Evolutionary conservation across 2,888 invertebrate species (phyloP).

Genomic region (Drosophila meridionalis): DNA sequence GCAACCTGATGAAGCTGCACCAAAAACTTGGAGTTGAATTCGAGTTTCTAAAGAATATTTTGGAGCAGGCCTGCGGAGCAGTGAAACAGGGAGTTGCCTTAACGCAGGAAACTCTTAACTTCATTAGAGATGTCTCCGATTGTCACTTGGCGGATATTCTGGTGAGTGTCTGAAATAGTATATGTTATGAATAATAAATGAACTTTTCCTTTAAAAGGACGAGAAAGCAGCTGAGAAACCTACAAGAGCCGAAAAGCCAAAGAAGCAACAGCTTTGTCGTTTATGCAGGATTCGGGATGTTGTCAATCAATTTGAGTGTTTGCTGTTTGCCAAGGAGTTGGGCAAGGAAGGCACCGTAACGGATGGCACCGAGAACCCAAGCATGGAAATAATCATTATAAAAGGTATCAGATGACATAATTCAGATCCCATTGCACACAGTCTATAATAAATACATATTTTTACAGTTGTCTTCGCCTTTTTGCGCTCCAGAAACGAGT

Average conservation of each 20-base stretch:
- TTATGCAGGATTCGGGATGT: slow-evolving; percentile 85
- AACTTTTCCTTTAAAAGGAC: slow-evolving; percentile 29
- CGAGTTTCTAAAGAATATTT: slow-evolving; percentile 64
- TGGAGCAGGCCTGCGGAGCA: slow-evolving; percentile 54
- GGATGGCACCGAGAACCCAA: slow-evolving; percentile 88
- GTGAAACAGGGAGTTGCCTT: slow-evolving; percentile 28
- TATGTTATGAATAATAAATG: background rate
- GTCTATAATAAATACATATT: background rate
- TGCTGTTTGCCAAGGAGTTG: slow-evolving; percentile 86
- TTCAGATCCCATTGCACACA: background rate
- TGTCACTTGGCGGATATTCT: slow-evolving; percentile 82
- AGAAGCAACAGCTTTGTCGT: slow-evolving; percentile 75
- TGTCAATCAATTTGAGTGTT: slow-evolving; percentile 86
- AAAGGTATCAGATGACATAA: slow-evolving; percentile 83
- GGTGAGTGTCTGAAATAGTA: slow-evolving; percentile 49
- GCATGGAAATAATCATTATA: slow-evolving; percentile 87
- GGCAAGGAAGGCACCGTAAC: slow-evolving; percentile 85
- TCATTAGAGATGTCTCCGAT: slow-evolving; percentile 79
- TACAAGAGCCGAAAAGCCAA: background rate
- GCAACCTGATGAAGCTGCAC: slow-evolving; percentile 56
- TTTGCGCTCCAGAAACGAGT: slow-evolving; percentile 82
- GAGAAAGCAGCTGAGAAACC: slow-evolving; percentile 26
- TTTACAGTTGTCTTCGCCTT: slow-evolving; percentile 83
- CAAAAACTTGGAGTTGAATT: slow-evolving; percentile 63
- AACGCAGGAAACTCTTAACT: slow-evolving; percentile 34